Evolutionary conservation across 1,140 invertebrate species (phyloP), one percentile per base, ranked within the genome.

Genomic region (Drosophila pruinosa): DNA sequence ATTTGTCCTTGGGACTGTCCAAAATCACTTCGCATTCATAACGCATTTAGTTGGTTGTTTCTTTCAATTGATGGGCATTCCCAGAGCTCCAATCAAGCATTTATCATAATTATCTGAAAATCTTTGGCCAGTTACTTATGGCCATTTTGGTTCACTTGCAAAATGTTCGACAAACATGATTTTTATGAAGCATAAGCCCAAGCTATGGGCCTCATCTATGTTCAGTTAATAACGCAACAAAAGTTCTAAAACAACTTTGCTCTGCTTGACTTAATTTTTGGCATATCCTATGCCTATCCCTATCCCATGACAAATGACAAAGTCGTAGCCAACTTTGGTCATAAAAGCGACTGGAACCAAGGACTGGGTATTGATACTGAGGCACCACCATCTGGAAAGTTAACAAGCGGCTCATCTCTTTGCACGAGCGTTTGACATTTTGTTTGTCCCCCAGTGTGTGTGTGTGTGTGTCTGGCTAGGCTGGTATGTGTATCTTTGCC

Each of bases 261-360:
- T 65, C 22, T 52, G 64, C 39, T 56, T 67, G 64, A 71, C 61
- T 85, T 83, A 36, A 82, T 82, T 82, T 81, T 82, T 62, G 75
- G 12, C 61, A 63, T 53, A 68, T 63, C 57, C 41, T 53, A 31
- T 26, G 58, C 24, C 61, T 31, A 34, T 45, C 12, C 36, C 10
- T 34, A 22, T 15, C 38, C 61, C 65, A 72, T 78, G 79, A 82
- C 79, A 82, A 82, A 82, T 82, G 79, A 72, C 67, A 69, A 75
- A 79, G 62, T 68, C 72, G 28, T 75, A 54, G 80, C 57, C 45
- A 71, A 85, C 57, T 85, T 83, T 85, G 17, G 58, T 67, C 67
- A 69, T 83, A 85, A 85, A 85, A 52, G 26, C 43, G 56, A 14
- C 41, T 8, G 4, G 14, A 41, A n/a, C 10, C 14, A 58, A 38